Percentiles rank a stretch among this genome's conserved stretches.
Conservation (phyloP, 2,113 vertebrate genomes). For the Silurus glanis region DNA sequence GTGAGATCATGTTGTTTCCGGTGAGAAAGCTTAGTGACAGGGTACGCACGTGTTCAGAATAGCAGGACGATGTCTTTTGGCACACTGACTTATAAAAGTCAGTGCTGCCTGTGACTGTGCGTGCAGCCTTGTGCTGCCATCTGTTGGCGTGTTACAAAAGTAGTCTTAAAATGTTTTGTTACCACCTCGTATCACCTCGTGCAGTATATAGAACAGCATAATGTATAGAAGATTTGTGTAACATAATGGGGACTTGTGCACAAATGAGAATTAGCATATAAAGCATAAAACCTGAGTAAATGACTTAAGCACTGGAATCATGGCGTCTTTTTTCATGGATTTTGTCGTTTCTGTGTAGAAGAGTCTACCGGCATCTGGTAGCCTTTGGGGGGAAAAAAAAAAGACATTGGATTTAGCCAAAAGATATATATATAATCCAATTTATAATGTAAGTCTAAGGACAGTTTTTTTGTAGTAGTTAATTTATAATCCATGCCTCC, state of each 20-base stretch:
- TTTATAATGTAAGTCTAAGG: not conserved
- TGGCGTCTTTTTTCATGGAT: slow-evolving; percentile 69
- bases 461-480: not conserved
- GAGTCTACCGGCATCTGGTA: slow-evolving; percentile 72
- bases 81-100: too few relatives aligned
- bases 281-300: slow-evolving; percentile 77
- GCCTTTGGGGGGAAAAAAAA: slow-evolving; percentile 55
- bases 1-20: too few relatives aligned
- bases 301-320: slow-evolving; percentile 69
- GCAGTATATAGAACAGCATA: too few relatives aligned
- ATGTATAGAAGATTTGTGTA: too few relatives aligned
- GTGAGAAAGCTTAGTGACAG: too few relatives aligned
- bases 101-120: too few relatives aligned
- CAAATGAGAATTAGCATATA: not conserved
- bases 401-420: not conserved
- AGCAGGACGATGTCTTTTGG: too few relatives aligned
- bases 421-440: not conserved
- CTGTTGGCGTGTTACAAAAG: too few relatives aligned
- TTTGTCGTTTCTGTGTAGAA: slow-evolving; percentile 74
- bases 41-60: too few relatives aligned
- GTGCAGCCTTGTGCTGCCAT: too few relatives aligned
- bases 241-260: not conserved
- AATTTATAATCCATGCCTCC: not conserved
- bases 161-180: too few relatives aligned
- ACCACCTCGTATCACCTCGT: too few relatives aligned